Evolutionary conservation across 2,797 vertebrate genomes (phyloP).

Genomic region (Pempheris klunzingeri): DNA sequence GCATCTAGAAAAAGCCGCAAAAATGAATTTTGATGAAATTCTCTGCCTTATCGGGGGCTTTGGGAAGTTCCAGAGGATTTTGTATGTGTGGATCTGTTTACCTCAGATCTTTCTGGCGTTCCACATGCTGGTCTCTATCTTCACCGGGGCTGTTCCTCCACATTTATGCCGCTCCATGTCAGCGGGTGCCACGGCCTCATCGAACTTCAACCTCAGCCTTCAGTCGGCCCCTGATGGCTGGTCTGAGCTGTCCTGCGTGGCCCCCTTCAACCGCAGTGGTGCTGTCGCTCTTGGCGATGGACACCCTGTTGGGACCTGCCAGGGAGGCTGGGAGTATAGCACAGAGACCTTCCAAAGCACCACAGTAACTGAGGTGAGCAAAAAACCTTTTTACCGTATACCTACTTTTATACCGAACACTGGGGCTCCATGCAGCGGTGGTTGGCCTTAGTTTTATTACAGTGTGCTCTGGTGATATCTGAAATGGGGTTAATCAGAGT

Average conservation of each 20-base stretch:
- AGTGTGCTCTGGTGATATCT: conserved; percentile 26
- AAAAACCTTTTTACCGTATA: conserved; percentile 6
- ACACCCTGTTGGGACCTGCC: conserved; percentile 50
- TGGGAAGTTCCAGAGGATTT: conserved; percentile 82
- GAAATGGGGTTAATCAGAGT: conserved; percentile 9
- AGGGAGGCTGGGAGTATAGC: conserved; percentile 80
- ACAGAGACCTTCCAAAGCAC: conserved; percentile 78
- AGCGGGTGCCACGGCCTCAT: background rate
- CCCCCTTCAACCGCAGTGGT: conserved; percentile 60
- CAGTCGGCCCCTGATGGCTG: background rate
- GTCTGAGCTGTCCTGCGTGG: conserved; percentile 48
- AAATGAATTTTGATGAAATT: conserved; percentile 80
- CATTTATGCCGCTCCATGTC: conserved; percentile 70
- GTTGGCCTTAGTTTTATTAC: conserved; percentile 29
- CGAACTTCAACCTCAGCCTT: conserved; percentile 59
- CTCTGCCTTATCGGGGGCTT: conserved; percentile 80
- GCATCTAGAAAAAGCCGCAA: background rate
- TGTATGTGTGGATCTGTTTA: conserved; percentile 84
- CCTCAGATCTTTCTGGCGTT: conserved; percentile 84
- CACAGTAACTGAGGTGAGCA: conserved; percentile 80
- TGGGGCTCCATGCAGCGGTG: conserved; percentile 1
- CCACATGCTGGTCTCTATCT: conserved; percentile 83
- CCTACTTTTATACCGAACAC: background rate
- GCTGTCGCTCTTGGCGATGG: conserved; percentile 1
- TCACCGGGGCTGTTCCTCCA: conserved; percentile 80